Base-by-base conservation (phyloP, 2,888 invertebrate species). In the Ormyrus pomaceus region DNA sequence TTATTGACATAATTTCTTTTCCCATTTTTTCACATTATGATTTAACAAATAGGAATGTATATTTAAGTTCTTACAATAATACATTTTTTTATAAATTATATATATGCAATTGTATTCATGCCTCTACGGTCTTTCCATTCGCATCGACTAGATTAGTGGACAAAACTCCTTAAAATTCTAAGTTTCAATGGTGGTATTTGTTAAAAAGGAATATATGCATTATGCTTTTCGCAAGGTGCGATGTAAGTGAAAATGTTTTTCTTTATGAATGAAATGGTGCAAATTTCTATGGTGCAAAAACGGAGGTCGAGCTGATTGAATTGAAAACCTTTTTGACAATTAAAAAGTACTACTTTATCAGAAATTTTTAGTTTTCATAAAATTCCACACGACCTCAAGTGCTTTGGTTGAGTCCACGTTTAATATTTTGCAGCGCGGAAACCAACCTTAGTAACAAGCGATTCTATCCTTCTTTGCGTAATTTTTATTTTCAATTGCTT, bases 21-120 rank as follows among this genome's bases (percentile, higher is more conserved):
- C 34, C 34, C n/a, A 56, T 76, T 74, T 48, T 77, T 55, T 61
- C 80, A 68, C 69, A 80, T 80, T 66, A 78, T 84, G 83, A 84
- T 84, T 77, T 84, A 86, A 87, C 85, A 85, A 84, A 85, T 85
- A 87, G 87, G 86, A 87, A 87, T 86, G 86, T 85, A 83, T 82
- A 82, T 82, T 83, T 81, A 80, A 77, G 62, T 50, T 73, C 75
- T 77, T 77, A 73, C 48, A 72, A 56, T 72, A 62, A 34, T 73
- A 80, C 50, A 48, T 58, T 66, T 79, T 34, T 66, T 62, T 19
- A 80, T 77, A 81, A 81, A 74, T 75, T 71, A 81, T 61, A 66
- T 69, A 70, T 61, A 66, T 69, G 34, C 34, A 70, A 78, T 73
- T 66, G 19, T 61, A 73, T 71, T 75, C 7, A 69, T 76, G 50